Conservation (phyloP, 1,140 invertebrate genomes). For the Zaprionus africanus region DNA sequence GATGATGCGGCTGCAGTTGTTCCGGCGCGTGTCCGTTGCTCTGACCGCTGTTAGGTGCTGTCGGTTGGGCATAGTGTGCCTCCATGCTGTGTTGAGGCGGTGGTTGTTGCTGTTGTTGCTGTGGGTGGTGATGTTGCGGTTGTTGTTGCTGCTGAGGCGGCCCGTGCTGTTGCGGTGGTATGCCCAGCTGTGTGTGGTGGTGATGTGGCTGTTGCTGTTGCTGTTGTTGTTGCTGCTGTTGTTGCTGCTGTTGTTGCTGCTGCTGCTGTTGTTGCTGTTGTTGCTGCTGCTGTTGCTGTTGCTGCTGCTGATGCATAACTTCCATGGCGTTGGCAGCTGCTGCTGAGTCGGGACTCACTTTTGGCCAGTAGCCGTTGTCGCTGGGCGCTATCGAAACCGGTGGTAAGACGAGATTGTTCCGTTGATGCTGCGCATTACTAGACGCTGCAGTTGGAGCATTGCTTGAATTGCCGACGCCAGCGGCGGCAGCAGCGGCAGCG, state of each 20-base stretch:
- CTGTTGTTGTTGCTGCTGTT: conserved; percentile 54
- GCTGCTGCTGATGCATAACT: conserved; percentile 88
- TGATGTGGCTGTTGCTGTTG: conserved; percentile 67
- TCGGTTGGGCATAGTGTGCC: conserved; percentile 64
- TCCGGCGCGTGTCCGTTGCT: conserved; percentile 77
- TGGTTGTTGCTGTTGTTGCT: conserved; percentile 84
- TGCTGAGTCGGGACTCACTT: conserved; percentile 90
- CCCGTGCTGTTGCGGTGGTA: conserved; percentile 68
- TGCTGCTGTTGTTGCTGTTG: conserved; percentile 69
- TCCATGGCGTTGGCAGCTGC: conserved; percentile 89
- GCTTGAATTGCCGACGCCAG: conserved; percentile 42
- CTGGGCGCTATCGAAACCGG: conserved; percentile 83
- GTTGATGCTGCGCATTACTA: conserved; percentile 71
- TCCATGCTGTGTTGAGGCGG: conserved; percentile 77
- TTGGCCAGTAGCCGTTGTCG: conserved; percentile 92
- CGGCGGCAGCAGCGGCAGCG: conserved; percentile 84
- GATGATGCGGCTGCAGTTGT: conserved; percentile 71
- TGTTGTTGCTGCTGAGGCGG: conserved; percentile 72
- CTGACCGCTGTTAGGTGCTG: conserved; percentile 59
- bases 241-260: conserved; percentile 62
- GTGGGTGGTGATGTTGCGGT: conserved; percentile 86
- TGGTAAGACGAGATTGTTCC: conserved; percentile 68
- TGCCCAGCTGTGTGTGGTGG: conserved; percentile 64
- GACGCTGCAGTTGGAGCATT: conserved; percentile 29
- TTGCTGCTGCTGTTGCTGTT: conserved; percentile 85